Evolutionary conservation across 2,888 invertebrate genomes (phyloP), one percentile per base, ranked within the genome.

Genomic region (Drosophila pegasa): DNA sequence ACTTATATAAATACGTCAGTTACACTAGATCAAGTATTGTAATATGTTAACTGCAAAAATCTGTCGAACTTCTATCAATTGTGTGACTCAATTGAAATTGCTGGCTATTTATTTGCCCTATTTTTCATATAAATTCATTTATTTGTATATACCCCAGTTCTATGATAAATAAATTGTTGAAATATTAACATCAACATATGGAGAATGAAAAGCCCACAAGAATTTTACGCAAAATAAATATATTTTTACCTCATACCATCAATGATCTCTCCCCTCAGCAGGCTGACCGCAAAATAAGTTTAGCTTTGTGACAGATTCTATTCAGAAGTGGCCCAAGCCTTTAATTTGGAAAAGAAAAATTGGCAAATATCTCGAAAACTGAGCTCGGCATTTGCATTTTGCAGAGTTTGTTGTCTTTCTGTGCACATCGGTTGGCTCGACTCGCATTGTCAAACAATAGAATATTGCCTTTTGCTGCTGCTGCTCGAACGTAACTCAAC

Each of bases 381-480:
- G 27, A 57, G 25, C n/a, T 31, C 8, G 16, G 14, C 55, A 69
- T 70, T 70, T 56, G 55, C 67, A 60, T 60, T 51, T 66, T 48
- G 35, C n/a, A n/a, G 5, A 9, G 20, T 18, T 62, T 51, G 61
- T 72, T 61, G 38, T 18, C 37, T 37, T 55, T 59, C 20, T 16
- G 8, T 29, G 51, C 35, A 38, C 37, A 35, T 50, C 27, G 40
- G 16, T 58, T 47, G 25, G 12, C 9, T 38, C 27, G 10, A 31
- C 29, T 45, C 16, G 25, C 43, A 38, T 59, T 61, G 61, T 47
- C 37, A 59, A 61, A 56, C 77, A 45, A 43, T 51, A 50, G 55
- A 35, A 67, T 80, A 80, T 80, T 64, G 63, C 60, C 51, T 59
- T 61, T 31, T 35, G 29, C 54, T 51, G 38, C 54, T 37, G 40